Base-by-base conservation (phyloP, 35 echinoderm and acorn worm genomes). In the Eucidaris tribuloides region DNA sequence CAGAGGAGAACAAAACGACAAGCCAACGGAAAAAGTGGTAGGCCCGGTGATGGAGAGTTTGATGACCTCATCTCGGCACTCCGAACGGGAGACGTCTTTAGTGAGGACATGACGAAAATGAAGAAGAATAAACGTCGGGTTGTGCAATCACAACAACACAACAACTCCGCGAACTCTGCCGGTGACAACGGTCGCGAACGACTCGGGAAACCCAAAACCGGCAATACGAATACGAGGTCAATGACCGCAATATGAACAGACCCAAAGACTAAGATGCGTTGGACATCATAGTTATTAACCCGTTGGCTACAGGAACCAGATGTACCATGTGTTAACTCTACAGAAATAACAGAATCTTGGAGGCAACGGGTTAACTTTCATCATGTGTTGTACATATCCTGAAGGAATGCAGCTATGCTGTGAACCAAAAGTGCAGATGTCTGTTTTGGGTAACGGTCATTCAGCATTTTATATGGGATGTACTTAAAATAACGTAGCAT, bases 61-160 rank as follows among this genome's bases (percentile, higher is more conserved):
- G 96, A 99, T 43, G 96, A 99, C 48, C 91, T 99, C 44, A 92
- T 99, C 50, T 93, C 96, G 7, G 96, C 96, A 25, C 84, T 99
- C 19, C 88, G 96, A 62, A 99, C 92, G 4, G 96, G 96, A 48
- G 96, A 99, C 71, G 86, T 99, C 30, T 99, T 99, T 50, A 88
- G 84, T 17, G 96, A 99, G 20, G 96, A 93, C 72, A 87, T 93
- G 90, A 81, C 85, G 34, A 92, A 92, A 71, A 62, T 93, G 11
- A 86, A 92, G 64, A 91, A 81, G 49, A 91, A 91, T 38, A 59
- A 81, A 11, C 79, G 87, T 39, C 83, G 82, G 33, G 39, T 29
- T 25, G 48, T 40, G 19, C 83, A 79, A 24, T 40, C 56, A 50
- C 65, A 76, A 19, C 86, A 89, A 42, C 79, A 68, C 42, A 89